Percentiles rank a stretch among this genome's conserved stretches.
These are phyloP conservation scores for Prunella strophiata DNA, from an alignment of 2,797 vertebrate genomes.

Conservation along the genomic window DNA sequence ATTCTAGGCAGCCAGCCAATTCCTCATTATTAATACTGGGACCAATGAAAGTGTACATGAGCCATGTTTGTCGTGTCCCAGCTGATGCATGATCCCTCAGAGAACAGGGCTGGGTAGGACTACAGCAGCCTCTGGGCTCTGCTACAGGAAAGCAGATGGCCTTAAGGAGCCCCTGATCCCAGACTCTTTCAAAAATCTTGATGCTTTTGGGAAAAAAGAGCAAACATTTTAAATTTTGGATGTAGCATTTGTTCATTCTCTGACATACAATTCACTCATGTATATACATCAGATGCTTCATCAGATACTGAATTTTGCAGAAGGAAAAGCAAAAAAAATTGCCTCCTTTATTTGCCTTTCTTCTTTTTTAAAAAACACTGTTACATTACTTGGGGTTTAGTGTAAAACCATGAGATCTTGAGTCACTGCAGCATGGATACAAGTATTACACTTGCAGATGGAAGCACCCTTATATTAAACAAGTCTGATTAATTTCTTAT, in stretches of 20 bases:
- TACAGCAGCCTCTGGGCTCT: neutral
- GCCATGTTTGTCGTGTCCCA: neutral
- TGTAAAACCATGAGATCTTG: neutral
- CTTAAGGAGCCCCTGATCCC: neutral
- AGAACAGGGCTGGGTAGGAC: neutral
- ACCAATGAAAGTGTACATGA: neutral
- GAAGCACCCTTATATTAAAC: neutral
- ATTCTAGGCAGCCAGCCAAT: neutral
- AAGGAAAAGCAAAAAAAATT: neutral
- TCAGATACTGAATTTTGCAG: neutral
- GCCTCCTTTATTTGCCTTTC: accelerated
- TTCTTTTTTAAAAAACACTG: neutral
- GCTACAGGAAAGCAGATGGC: neutral
- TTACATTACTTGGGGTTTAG: neutral
- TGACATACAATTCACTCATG: neutral
- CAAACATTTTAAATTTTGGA: neutral
- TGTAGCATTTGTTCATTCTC: neutral
- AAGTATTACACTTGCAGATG: neutral
- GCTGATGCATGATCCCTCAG: neutral
- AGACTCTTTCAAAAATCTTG: neutral
- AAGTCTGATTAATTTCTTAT: neutral
- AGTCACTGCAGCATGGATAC: neutral
- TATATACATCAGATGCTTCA: neutral
- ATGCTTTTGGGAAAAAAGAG: neutral
- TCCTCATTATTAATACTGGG: neutral